phyloP scores from a whole-genome alignment of 2,113 vertebrate species.

The Otus sunia region DNA sequence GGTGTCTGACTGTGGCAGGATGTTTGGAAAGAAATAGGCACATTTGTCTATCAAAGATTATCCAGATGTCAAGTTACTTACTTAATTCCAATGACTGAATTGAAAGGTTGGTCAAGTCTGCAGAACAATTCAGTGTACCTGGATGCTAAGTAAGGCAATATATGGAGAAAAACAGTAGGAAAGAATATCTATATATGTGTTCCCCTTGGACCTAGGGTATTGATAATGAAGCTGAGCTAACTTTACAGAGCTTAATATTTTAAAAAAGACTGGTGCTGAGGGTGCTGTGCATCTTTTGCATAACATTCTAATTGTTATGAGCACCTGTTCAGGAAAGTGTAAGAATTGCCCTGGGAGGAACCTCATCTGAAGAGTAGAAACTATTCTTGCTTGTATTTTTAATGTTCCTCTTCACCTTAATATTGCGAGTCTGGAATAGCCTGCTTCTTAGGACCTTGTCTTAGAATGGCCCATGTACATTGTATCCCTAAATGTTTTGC shows the following conservation, averaged over 20 bases:
- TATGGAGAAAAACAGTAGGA: neutral
- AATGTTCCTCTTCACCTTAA: neutral
- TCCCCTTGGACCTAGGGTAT: neutral
- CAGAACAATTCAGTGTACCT: neutral
- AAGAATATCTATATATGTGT: neutral
- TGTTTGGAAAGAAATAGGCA: neutral
- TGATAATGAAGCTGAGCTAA: neutral
- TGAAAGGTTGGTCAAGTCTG: neutral
- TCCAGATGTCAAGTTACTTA: neutral
- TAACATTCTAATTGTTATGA: neutral
- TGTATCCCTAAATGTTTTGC: neutral
- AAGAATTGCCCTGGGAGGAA: neutral
- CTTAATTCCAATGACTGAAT: neutral
- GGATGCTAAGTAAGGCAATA: neutral
- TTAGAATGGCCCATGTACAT: neutral
- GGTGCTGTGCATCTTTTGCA: neutral
- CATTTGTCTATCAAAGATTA: neutral
- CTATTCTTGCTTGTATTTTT: neutral
- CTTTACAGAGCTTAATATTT: neutral
- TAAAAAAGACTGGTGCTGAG: neutral
- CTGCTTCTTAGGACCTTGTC: neutral
- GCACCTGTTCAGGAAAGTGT: neutral
- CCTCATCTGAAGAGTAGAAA: neutral
- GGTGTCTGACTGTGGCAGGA: neutral
- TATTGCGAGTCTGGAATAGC: neutral